Percentiles rank a stretch among this genome's conserved stretches.
Conservation (phyloP, 2,888 invertebrate species). For the Cryptus armator region DNA sequence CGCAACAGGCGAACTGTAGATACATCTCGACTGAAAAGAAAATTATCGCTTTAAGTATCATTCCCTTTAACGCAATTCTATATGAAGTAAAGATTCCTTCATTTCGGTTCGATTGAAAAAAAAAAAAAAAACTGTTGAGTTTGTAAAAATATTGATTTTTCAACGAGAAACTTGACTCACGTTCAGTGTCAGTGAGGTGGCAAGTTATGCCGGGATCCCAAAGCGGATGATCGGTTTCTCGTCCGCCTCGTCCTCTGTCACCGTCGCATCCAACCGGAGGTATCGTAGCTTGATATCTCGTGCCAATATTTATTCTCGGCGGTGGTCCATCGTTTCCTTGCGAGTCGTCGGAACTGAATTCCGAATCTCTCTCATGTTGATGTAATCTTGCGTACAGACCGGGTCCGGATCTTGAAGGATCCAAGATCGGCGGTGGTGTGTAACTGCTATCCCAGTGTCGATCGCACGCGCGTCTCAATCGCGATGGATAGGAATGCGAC, state of each 20-base stretch:
- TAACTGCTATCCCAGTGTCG: conserved; percentile 87
- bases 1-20: conserved; percentile 97
- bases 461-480: conserved; percentile 83
- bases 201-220: conserved; percentile 95
- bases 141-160: too few relatives aligned
- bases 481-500: conserved; percentile 83
- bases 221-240: conserved; percentile 89
- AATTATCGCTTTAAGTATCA: not conserved
- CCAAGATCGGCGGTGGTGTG: conserved; percentile 97
- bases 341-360: conserved; percentile 83
- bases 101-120: too few relatives aligned
- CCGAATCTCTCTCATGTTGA: conserved; percentile 83
- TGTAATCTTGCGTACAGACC: conserved; percentile 90
- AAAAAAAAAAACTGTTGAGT: too few relatives aligned
- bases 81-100: too few relatives aligned
- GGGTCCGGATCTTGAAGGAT: conserved; percentile 95
- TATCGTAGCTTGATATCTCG: conserved; percentile 94
- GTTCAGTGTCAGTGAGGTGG: conserved; percentile 90
- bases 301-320: conserved; percentile 95
- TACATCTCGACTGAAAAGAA: conserved; percentile 92
- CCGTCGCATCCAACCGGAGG: conserved; percentile 86
- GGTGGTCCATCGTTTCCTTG: conserved; percentile 85
- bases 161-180: conserved; percentile 84
- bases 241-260: conserved; percentile 86
- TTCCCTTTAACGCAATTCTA: too few relatives aligned